A percentile compares a stretch with the other conserved stretches of the same genome.
Conservation (phyloP, 2,113 vertebrate species). For the Cynoglossus semilaevis region DNA sequence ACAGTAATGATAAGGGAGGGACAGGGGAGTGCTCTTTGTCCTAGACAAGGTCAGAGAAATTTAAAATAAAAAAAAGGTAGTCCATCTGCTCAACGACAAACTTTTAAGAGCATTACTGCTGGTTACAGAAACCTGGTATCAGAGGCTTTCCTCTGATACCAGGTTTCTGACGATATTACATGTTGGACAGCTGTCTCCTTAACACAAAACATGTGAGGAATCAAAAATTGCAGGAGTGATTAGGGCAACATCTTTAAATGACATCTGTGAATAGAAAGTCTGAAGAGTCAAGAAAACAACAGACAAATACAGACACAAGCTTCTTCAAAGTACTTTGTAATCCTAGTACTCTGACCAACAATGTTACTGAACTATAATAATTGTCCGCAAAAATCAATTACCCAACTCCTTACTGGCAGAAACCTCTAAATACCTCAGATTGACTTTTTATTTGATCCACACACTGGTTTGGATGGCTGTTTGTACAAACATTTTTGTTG, state of each 20-base stretch:
- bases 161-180: too few species aligned
- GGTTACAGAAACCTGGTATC: neutral
- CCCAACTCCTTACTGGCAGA: too few species aligned
- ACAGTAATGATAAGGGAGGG: slow-evolving; percentile 64
- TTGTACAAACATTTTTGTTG: too few species aligned
- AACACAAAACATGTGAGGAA: neutral
- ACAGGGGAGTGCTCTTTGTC: slow-evolving; percentile 49
- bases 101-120: slow-evolving; percentile 10
- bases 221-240: slow-evolving; percentile 67
- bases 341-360: too few species aligned
- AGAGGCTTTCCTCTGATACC: neutral
- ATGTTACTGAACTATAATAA: too few species aligned
- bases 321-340: neutral
- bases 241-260: slow-evolving; percentile 69
- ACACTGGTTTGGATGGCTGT: too few species aligned
- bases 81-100: slow-evolving; percentile 32
- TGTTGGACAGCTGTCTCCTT: too few species aligned
- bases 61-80: slow-evolving; percentile 2
- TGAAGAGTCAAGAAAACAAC: slow-evolving; percentile 54
- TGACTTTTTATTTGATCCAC: too few species aligned
- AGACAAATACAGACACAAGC: slow-evolving; percentile 34
- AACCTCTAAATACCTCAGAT: too few species aligned
- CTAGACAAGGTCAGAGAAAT: slow-evolving; percentile 72
- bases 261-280: slow-evolving; percentile 66
- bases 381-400: too few species aligned